Evolutionary conservation across 2,888 invertebrate species (phyloP).

Genomic region (Cryptophagus acutangulus): DNA sequence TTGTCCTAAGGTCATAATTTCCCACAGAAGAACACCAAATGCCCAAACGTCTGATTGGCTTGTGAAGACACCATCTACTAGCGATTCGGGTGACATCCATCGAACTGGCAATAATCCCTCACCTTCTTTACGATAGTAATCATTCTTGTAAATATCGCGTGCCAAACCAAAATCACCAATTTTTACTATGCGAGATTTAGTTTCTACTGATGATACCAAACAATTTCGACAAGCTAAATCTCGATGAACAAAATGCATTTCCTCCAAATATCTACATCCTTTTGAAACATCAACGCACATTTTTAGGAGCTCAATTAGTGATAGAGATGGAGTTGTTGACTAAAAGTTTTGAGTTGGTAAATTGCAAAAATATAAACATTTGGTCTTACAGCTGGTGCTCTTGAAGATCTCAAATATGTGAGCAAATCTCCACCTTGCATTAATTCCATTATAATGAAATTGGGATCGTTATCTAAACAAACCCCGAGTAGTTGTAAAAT

Average conservation of each 20-base stretch:
- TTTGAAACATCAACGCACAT: constrained; percentile 95
- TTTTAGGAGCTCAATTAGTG: constrained; percentile 76
- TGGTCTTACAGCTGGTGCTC: constrained; percentile 64
- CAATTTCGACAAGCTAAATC: constrained; percentile 97
- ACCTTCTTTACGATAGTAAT: constrained; percentile 94
- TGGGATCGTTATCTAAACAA: constrained; percentile 88
- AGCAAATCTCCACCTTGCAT: constrained; percentile 97
- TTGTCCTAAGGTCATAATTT: constrained; percentile 92
- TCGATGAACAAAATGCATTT: constrained; percentile 95
- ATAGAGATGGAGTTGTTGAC: constrained; percentile 62
- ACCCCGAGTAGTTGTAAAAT: constrained; percentile 90
- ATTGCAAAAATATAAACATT: background rate
- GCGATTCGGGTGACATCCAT: constrained; percentile 98
- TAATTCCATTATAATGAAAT: constrained; percentile 91
- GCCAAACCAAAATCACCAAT: constrained; percentile 97
- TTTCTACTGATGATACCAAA: constrained; percentile 70
- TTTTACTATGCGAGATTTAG: constrained; percentile 77
- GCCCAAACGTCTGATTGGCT: constrained; percentile 97
- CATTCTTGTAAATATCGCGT: constrained; percentile 93
- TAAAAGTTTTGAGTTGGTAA: constrained; percentile 34
- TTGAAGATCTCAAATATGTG: constrained; percentile 78
- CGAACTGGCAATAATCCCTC: constrained; percentile 87
- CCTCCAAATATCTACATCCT: constrained; percentile 93
- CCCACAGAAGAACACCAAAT: constrained; percentile 92
- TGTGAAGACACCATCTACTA: constrained; percentile 93